phyloP scores from a whole-genome alignment of 2,888 invertebrate genomes.

The Antitype chi region DNA sequence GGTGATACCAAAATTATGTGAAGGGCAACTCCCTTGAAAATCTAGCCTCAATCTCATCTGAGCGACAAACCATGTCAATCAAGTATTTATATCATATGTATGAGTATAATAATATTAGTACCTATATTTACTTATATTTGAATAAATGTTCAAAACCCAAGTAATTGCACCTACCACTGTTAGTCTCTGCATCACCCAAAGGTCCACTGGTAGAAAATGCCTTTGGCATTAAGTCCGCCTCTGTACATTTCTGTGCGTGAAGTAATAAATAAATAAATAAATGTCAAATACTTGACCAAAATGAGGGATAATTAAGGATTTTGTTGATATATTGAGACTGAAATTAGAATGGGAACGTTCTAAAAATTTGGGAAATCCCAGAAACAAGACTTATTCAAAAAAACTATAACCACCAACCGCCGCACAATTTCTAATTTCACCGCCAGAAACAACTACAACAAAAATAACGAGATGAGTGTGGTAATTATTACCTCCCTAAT shows the following conservation, averaged over 20 bases:
- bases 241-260: too few species aligned
- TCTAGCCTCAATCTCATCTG: not conserved
- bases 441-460: slow-evolving; percentile 14
- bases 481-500: slow-evolving; percentile 53
- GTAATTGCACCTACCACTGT: too few species aligned
- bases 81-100: too few species aligned
- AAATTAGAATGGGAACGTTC: not conserved
- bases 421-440: slow-evolving; percentile 8
- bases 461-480: slow-evolving; percentile 27
- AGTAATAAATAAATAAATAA: too few species aligned
- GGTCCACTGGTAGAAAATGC: too few species aligned
- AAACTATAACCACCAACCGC: not conserved
- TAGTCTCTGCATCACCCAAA: too few species aligned
- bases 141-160: too few species aligned
- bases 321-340: not conserved
- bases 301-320: not conserved
- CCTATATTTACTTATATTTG: too few species aligned
- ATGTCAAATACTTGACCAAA: not conserved
- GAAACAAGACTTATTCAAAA: not conserved
- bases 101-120: too few species aligned
- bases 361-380: not conserved
- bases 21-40: not conserved
- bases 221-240: too few species aligned
- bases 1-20: too few species aligned
- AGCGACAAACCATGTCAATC: not conserved